Evolutionary conservation across 2,113 vertebrate species (phyloP), one percentile per base, ranked within the genome.

Genomic region (Varanus salvator): DNA sequence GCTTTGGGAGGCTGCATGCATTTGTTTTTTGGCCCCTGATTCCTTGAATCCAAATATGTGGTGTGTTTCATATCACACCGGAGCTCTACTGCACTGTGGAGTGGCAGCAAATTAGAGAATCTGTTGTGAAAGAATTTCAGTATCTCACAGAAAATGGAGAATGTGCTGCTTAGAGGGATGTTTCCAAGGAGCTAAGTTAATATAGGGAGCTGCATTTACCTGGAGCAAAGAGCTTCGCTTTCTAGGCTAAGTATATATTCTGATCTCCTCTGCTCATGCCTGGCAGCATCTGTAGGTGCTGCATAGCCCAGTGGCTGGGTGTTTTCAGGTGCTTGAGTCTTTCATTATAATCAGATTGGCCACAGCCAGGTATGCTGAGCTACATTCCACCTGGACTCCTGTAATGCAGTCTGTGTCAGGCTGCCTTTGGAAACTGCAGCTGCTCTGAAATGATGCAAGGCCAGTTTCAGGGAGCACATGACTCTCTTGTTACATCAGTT

Each of bases 61-160:
- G 8, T 0, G 21, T 48, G 25, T 44, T 72, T 85, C 83, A 31
- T 3, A 69, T 44, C 25, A 31, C 38, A 84, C 23, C 54, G 44
- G 27, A 19, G 15, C 71, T 25, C 27, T 29, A 85, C 66, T 14
- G 50, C 7, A 60, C 60, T 14, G 50, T 66, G 81, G 44, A 75
- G 23, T 66, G 29, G 38, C 19, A 74, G 87, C 68, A 82, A 64
- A 84, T 52, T 84, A 84, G 71, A 84, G 71, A 50, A 75, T 89
- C 29, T 6, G 1, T 83, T 15, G 66, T 54, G 12, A 15, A 44
- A 78, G 34, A 78, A 78, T 87, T 77, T 77, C 52, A 66, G 25
- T 31, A 48, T 66, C 34, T 77, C 34, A 8, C 74, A 87, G 54
- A 57, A 66, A 78, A 38, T 23, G 50, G 34, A 60, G 44, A 29